Base-by-base conservation (phyloP, 1,140 invertebrate genomes). In the Drosophila pallidifrons region DNA sequence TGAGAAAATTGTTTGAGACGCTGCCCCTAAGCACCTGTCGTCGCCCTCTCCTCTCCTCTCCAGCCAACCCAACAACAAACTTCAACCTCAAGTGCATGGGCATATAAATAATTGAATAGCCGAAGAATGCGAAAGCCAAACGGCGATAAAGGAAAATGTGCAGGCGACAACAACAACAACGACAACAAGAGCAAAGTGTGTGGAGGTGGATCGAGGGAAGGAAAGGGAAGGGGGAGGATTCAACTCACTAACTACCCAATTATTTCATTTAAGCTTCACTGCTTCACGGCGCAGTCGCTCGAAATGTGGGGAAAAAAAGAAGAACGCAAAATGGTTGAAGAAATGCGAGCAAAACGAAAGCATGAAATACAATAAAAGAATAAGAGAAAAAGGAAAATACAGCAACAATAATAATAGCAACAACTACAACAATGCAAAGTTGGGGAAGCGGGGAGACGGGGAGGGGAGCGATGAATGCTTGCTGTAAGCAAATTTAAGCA, bases 181-280 rank as follows among this genome's bases (percentile, higher is more conserved):
- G 0, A 20, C 20, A 20, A 25, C 20, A 25, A 25, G 20, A 25
- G 20, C 0, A 25, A 25, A 25, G 20, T 25, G 35, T 38, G 55
- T 38, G 55, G 15, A 20, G 43, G 15, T 3, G 20, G 20, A 25
- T 25, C 10, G 28, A 10, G 2, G n/a, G 35, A 0, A 0, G 25
- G n/a, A 3, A 35, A 6, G 32, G 3, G 46, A 7, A 35, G 2
- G 1, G 11, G 20, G 20, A 25, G 46, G 11, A 43, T 28, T 43
- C 47, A 47, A 72, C 83, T 86, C 77, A 90, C 83, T 91, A 91
- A 91, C 89, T 87, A 91, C 80, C 90, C 82, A 91, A 91, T 91
- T 91, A 91, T 91, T 91, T 91, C 86, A 90, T 91, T 91, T 80
- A 90, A 81, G 89, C 90, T 91, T 83, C 82, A 91, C 64, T 91